phyloP scores from a whole-genome alignment of 2,888 invertebrate genomes.

The Morinoia aosen region DNA sequence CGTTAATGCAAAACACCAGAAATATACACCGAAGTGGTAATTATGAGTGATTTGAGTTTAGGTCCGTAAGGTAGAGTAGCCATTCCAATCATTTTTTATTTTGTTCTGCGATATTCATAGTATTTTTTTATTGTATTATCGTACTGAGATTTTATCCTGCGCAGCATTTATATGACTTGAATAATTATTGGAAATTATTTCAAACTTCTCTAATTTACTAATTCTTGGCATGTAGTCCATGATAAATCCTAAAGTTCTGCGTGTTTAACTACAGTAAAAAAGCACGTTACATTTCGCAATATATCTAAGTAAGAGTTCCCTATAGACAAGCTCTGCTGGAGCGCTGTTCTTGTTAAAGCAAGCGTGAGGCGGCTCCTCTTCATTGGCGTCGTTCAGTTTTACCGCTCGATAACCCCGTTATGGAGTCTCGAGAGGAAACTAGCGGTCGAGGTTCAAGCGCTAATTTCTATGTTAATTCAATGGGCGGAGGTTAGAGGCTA shows the following conservation, averaged over 20 bases:
- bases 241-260: neutral
- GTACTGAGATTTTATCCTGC: too few species aligned
- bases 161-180: neutral
- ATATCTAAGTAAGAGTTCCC: neutral
- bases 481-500: neutral
- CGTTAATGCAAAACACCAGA: too few species aligned
- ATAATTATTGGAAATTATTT: neutral
- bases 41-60: too few species aligned
- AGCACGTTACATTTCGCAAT: neutral
- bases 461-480: slow-evolving; percentile 46
- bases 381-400: slow-evolving; percentile 38
- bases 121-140: too few species aligned
- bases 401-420: slow-evolving; percentile 41
- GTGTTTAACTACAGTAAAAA: neutral
- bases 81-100: too few species aligned
- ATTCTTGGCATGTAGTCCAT: neutral
- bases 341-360: neutral
- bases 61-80: too few species aligned
- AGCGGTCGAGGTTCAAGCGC: neutral
- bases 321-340: neutral
- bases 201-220: neutral
- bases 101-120: too few species aligned
- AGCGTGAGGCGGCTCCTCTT: neutral
- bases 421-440: neutral
- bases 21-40: too few species aligned